Percentiles rank a stretch among this genome's conserved stretches.
These are phyloP conservation scores for Oncorhynchus keta DNA, from an alignment of 2,113 vertebrate species.

Conservation along the genomic window DNA sequence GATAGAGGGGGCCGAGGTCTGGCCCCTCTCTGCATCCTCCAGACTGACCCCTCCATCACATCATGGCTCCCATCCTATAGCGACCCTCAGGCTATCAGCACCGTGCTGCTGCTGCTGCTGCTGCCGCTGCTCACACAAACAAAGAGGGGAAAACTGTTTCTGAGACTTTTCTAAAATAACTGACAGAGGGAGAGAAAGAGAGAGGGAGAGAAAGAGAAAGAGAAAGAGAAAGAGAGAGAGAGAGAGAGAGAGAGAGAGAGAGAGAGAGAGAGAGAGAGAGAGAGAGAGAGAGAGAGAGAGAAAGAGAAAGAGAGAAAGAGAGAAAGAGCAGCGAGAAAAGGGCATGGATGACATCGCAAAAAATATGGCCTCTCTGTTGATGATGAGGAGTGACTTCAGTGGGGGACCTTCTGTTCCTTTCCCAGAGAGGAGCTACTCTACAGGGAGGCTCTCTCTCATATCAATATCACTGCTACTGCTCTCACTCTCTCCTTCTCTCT, in stretches of 20 bases:
- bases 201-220: too few species aligned
- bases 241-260: neutral
- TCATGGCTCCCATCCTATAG: constrained; percentile 24
- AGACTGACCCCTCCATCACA: constrained; percentile 20
- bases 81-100: constrained; percentile 47
- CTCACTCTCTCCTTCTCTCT: constrained; percentile 24
- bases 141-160: neutral
- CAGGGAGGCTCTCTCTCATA: constrained; percentile 51
- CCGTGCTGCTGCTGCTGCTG: constrained; percentile 38
- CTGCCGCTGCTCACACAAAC: neutral
- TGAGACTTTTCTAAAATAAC: neutral
- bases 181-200: neutral
- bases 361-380: constrained; percentile 36
- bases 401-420: constrained; percentile 62
- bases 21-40: constrained; percentile 24
- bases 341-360: too few species aligned
- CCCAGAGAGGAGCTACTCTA: constrained; percentile 44
- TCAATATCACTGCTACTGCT: constrained; percentile 71
- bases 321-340: too few species aligned
- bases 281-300: neutral
- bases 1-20: constrained; percentile 41
- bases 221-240: too few species aligned
- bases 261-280: too few species aligned
- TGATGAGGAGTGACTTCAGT: constrained; percentile 63
- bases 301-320: too few species aligned